Evolutionary conservation across 2,113 vertebrate species (phyloP).

Genomic region (Synodontis membranacea): DNA sequence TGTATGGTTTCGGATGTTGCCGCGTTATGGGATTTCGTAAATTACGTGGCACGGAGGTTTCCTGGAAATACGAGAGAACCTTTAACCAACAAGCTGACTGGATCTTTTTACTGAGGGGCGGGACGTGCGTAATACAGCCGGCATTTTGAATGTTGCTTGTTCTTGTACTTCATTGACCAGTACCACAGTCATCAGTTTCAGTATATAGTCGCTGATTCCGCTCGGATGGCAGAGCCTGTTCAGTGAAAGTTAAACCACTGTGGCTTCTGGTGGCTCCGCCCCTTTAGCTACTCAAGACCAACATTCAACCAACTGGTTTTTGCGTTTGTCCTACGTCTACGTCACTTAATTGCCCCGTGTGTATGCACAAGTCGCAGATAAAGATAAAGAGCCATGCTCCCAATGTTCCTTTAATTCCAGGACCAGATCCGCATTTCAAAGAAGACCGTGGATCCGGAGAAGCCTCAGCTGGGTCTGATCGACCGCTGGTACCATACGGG

Average conservation of each 20-base stretch:
- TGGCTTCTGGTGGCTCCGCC: background rate
- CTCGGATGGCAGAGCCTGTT: too few species aligned
- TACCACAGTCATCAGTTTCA: background rate
- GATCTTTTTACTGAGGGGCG: too few species aligned
- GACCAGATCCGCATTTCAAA: conserved; percentile 94
- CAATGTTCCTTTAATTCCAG: conserved; percentile 60
- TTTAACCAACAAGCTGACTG: too few species aligned
- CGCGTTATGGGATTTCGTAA: too few species aligned
- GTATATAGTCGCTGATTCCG: background rate
- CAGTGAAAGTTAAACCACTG: background rate
- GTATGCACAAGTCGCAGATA: background rate
- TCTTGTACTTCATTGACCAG: too few species aligned
- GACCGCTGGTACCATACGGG: conserved; percentile 96
- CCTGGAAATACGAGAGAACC: too few species aligned
- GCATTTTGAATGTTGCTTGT: too few species aligned
- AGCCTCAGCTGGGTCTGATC: conserved; percentile 94
- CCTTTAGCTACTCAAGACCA: background rate
- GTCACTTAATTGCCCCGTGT: background rate
- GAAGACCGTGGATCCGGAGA: conserved; percentile 90
- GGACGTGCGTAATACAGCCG: too few species aligned
- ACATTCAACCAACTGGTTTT: too few species aligned
- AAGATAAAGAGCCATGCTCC: background rate
- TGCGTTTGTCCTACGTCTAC: background rate
- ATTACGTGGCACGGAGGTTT: too few species aligned
- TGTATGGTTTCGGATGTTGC: too few species aligned